phyloP scores from a whole-genome alignment of 2,888 invertebrate genomes.

The Therioaphis trifolii region DNA sequence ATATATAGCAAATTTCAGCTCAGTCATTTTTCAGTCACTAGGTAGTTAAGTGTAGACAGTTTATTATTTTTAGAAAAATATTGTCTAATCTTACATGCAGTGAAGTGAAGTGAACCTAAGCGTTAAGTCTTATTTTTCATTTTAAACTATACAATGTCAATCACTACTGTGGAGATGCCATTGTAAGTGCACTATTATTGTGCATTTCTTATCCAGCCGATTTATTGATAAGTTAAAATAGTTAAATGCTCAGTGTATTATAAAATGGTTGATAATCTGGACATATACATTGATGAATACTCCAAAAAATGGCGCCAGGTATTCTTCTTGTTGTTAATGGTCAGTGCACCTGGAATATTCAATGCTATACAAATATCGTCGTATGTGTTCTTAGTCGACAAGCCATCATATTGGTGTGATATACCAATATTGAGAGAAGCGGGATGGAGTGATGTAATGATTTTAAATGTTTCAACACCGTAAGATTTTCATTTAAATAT shows the following conservation, averaged over 20 bases:
- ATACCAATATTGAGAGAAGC: constrained; percentile 69
- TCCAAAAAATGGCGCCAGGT: constrained; percentile 38
- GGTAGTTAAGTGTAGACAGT: neutral
- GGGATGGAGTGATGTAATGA: constrained; percentile 71
- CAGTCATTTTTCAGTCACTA: neutral
- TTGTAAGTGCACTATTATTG: no score
- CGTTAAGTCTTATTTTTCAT: no score
- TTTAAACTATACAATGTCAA: no score
- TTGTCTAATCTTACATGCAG: no score
- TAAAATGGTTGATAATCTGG: constrained; percentile 54
- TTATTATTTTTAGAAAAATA: no score
- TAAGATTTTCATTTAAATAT: no score
- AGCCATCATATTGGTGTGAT: constrained; percentile 70
- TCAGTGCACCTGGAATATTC: constrained; percentile 68
- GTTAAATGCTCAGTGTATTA: no score
- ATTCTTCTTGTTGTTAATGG: constrained; percentile 64
- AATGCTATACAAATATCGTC: constrained; percentile 73
- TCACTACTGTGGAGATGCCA: no score
- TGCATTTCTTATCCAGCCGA: no score
- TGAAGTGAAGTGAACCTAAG: no score
- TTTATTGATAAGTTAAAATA: no score
- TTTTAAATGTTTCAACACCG: constrained; percentile 69
- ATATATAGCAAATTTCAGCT: neutral
- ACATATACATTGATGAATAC: constrained; percentile 47
- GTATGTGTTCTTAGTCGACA: constrained; percentile 72